Percentiles rank a stretch among this genome's conserved stretches.
phyloP scores from a whole-genome alignment of 2,113 vertebrate species.

The Archilochus colubris region DNA sequence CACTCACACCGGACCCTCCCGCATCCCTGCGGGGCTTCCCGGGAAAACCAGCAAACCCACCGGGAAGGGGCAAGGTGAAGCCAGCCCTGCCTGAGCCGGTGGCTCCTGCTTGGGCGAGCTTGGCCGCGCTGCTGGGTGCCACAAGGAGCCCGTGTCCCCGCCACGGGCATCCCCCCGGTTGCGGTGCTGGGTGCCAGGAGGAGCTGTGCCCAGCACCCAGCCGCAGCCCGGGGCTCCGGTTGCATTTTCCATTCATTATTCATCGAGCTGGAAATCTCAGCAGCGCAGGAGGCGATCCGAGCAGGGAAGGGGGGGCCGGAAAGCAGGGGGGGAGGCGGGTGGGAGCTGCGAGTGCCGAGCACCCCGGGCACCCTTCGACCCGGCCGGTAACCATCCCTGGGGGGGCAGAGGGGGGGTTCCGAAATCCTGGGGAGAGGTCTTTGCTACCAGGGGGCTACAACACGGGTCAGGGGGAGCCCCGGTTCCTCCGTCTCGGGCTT shows the following conservation, averaged over 20 bases:
- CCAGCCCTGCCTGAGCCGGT: background rate
- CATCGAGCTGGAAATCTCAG: conserved; percentile 61
- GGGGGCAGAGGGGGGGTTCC: background rate
- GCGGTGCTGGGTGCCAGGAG: background rate
- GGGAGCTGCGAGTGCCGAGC: background rate
- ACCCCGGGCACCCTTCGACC: background rate
- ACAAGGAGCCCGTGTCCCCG: background rate
- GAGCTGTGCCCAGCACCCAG: conserved; percentile 55
- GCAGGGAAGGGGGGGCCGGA: background rate
- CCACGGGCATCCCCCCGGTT: background rate
- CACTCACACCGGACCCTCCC: rapidly evolving
- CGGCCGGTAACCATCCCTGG: background rate
- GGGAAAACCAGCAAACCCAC: rapidly evolving
- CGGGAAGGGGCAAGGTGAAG: background rate
- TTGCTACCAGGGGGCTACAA: background rate
- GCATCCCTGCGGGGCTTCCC: rapidly evolving
- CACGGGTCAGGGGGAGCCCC: rapidly evolving
- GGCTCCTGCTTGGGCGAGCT: background rate
- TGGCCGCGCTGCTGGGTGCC: background rate
- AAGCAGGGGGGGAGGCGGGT: background rate
- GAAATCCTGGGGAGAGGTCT: background rate
- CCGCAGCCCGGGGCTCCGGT: conserved; percentile 26
- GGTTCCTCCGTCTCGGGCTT: background rate
- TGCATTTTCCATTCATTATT: conserved; percentile 68
- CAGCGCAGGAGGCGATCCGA: background rate